Evolutionary conservation across 2,113 vertebrate genomes (phyloP), one percentile per base, ranked within the genome.

Genomic region (Chamaea fasciata): DNA sequence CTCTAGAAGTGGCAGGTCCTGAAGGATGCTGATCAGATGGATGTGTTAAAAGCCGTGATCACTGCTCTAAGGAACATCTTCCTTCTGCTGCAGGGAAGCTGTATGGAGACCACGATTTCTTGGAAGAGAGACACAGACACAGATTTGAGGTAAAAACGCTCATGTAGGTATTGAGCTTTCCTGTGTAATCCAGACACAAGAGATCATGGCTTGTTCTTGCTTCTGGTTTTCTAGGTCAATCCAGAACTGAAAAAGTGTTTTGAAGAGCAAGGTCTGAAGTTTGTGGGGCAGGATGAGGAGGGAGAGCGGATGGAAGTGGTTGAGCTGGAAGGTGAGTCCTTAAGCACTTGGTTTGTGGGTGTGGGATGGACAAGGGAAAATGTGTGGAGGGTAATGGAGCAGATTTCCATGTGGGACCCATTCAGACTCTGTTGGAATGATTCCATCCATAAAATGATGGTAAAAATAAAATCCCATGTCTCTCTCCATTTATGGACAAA

Each of bases 261-360:
- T 97, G 99, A 99, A 81, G 98, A 98, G 28, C 98, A 98, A 53
- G 99, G 99, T 26, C 97, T 99, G 96, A 97, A 97, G 89, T 99
- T 99, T 62, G 99, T 99, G 16, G 99, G 99, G 60, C 98, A 99
- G 84, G 99, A 99, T 60, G 97, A 99, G 37, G 99, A 99, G 95
- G 99, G 99, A 53, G 99, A 99, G 57, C 96, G 99, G 71, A 99
- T 99, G 99, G 99, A 99, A 90, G 97, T 99, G 63, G 98, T 99
- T 28, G 99, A 99, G 94, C 92, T 99, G 85, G 99, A 99, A 68
- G 99, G 99, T 99, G 87, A 83, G 96, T 87, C 8, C 44, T 65
- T 56, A 8, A 53, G 17, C 31, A 26, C 11, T 20, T 65, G 30
- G 21, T 70, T 37, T 69, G 50, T 39, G 80, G 46, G 9, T 37